Base-by-base conservation (phyloP, 2,113 vertebrate species). In the Gasterosteus aculeatus region DNA sequence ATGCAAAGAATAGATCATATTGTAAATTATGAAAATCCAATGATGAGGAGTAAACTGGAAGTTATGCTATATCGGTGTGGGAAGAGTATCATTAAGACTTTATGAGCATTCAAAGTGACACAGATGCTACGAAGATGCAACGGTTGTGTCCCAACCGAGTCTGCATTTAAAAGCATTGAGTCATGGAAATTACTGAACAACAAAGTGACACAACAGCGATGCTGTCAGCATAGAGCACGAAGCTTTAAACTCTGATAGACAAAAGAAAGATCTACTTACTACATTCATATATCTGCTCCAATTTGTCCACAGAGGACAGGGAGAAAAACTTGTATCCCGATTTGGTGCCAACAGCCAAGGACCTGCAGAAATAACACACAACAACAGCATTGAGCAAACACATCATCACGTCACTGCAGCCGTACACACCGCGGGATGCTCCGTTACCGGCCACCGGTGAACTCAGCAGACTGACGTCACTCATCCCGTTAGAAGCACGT, bases 231-330 rank as follows among this genome's bases (percentile, higher is more conserved):
- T 8, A 57, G 10, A 29, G 26, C 53, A 56, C 26, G 18, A 10
- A 56, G 26, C 26, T 49, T 46, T 29, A 60, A 69, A 41, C 53
- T 19, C 35, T 14, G 6, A 59, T 26, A 44, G 29, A 47, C 2
- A 33, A 1, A 33, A 4, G 18, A 72, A 12, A 53, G 59, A 0
- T 51, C 54, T 81, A 98, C 98, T 97, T 95, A 99, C 98, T 96
- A 96, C 96, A 98, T 96, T 99, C 98, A 94, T 99, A 99, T 89
- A 99, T 99, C 93, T 99, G 98, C 91, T 99, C 98, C 94, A 99
- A 93, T 93, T 98, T 99, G 94, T 99, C 98, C 93, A 99, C 98
- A 77, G 96, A 97, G 77, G 97, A 98, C 86, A 99, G 93, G 78
- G 98, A 99, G 95, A 99, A 99, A 92, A 99, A 99, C 92, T 98